Conservation (phyloP, 2,113 vertebrate species). For the Mormyrus iriodes region DNA sequence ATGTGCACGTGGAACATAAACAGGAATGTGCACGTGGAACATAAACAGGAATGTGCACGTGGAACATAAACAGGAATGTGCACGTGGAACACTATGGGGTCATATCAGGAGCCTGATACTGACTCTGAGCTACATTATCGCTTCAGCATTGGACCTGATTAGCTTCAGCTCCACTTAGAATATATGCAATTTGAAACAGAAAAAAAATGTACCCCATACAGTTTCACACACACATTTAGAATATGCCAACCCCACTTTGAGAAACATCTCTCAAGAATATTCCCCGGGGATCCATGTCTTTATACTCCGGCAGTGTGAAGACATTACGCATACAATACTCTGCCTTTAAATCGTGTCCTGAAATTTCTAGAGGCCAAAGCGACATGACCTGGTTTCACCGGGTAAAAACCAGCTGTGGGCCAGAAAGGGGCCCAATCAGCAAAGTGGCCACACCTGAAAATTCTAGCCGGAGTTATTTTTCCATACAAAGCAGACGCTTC, state of each 20-base stretch:
- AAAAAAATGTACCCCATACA: background rate
- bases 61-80: slow-evolving; percentile 5
- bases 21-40: background rate
- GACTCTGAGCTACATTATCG: background rate
- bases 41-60: slow-evolving; percentile 3
- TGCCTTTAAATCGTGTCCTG: background rate
- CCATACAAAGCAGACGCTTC: background rate
- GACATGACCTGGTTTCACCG: background rate
- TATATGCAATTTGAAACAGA: background rate
- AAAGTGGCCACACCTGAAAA: background rate
- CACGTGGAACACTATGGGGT: background rate
- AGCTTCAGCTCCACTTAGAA: background rate
- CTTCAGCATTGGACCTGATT: background rate
- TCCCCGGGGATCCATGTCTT: background rate
- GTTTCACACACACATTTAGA: background rate
- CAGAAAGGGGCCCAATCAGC: background rate
- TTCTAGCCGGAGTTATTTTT: background rate
- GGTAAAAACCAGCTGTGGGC: background rate
- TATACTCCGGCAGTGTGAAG: background rate
- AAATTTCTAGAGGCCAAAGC: background rate
- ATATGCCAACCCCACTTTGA: background rate
- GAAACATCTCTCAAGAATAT: background rate
- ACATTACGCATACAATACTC: background rate
- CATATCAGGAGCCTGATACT: background rate
- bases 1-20: background rate